A percentile compares a stretch with the other conserved stretches of the same genome.
phyloP scores from a whole-genome alignment of 92 coral and sea anemone species.

The Epizoanthus rinbou region DNA sequence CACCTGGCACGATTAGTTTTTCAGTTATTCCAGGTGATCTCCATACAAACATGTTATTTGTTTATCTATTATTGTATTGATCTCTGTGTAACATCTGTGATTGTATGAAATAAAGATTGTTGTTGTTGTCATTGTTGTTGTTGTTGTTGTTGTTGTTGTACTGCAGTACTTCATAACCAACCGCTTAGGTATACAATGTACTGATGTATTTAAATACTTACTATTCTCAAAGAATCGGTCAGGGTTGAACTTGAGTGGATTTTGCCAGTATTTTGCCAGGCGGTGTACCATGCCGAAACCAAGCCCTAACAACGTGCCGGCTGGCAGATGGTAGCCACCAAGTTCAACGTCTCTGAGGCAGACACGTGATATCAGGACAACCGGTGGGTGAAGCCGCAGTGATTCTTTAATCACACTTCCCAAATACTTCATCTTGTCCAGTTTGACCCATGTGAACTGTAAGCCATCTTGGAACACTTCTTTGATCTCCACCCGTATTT shows the following conservation, averaged over 20 bases:
- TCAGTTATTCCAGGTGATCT: too few relatives aligned
- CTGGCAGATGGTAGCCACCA: conserved; percentile 66
- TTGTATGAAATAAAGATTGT: too few relatives aligned
- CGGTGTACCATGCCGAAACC: conserved; percentile 56
- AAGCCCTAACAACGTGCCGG: conserved; percentile 54
- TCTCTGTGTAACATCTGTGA: too few relatives aligned
- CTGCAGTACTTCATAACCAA: too few relatives aligned
- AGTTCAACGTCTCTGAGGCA: conserved; percentile 50
- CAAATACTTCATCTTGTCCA: conserved; percentile 67
- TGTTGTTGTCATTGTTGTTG: too few relatives aligned
- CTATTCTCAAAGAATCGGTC: conserved; percentile 59
- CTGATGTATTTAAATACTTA: conserved; percentile 10
- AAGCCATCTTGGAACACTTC: conserved; percentile 39
- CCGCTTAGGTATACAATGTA: too few relatives aligned
- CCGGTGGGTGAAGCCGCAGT: conserved; percentile 68
- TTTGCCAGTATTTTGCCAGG: conserved; percentile 64
- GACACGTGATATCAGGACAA: conserved; percentile 21
- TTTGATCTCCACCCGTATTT: conserved; percentile 51
- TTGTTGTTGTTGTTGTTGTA: too few relatives aligned
- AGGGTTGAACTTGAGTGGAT: conserved; percentile 71
- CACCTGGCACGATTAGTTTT: too few relatives aligned
- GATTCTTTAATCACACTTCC: conserved; percentile 74
- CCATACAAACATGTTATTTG: too few relatives aligned
- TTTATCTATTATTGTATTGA: too few relatives aligned
- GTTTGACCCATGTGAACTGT: conserved; percentile 54